Evolutionary conservation across 2,888 invertebrate species (phyloP).

Genomic region (Incurvaria masculella): DNA sequence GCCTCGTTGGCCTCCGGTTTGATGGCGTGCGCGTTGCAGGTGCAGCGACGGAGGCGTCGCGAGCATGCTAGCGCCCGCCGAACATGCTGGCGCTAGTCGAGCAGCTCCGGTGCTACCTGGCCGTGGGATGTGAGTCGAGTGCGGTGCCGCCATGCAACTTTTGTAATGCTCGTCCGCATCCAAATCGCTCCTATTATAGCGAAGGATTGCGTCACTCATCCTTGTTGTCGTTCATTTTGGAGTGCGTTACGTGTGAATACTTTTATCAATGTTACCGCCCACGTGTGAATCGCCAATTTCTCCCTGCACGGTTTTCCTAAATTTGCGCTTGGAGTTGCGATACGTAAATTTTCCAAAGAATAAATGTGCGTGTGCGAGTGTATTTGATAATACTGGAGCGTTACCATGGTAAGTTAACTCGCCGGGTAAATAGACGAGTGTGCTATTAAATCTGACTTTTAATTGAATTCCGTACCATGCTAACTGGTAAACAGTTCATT

Average conservation of each 20-base stretch:
- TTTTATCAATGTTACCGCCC: neutral
- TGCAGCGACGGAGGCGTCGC: constrained; percentile 48
- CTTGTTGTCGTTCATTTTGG: neutral
- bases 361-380: too few species aligned
- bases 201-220: neutral
- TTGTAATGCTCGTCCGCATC: neutral
- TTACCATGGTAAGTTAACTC: too few species aligned
- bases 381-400: too few species aligned
- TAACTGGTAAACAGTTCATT: too few species aligned
- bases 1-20: too few species aligned
- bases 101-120: constrained; percentile 52
- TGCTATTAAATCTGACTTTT: too few species aligned
- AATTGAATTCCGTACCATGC: too few species aligned
- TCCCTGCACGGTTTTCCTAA: constrained; percentile 19
- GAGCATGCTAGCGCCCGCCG: constrained; percentile 44
- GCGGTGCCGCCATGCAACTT: constrained; percentile 15
- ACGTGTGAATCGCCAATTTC: neutral
- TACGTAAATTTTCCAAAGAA: too few species aligned
- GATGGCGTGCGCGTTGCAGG: constrained; percentile 44
- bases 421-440: too few species aligned
- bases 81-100: constrained; percentile 56
- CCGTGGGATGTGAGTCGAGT: constrained; percentile 53
- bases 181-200: neutral
- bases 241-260: neutral
- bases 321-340: too few species aligned